Conservation (phyloP, 2,888 invertebrate species). For the Diarsia rubi region DNA sequence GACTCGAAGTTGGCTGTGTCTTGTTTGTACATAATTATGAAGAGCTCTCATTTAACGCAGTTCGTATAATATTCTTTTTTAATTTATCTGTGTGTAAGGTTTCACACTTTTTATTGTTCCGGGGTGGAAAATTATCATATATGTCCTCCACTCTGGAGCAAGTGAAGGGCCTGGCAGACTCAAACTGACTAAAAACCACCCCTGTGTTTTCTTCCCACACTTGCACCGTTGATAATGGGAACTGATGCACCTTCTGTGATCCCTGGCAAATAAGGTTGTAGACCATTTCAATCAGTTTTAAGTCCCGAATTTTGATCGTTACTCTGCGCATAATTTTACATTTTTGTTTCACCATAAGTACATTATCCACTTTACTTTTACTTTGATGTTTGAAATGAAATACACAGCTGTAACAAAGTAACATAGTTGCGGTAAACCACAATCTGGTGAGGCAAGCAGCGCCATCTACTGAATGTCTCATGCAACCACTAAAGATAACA, state of each 20-base stretch:
- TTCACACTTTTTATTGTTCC: no score
- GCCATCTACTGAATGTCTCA: conserved; percentile 7
- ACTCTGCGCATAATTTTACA: not conserved
- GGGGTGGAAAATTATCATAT: no score
- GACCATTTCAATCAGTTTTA: not conserved
- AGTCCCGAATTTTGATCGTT: not conserved
- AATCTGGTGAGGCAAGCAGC: not conserved
- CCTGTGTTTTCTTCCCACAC: no score
- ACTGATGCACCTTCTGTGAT: no score
- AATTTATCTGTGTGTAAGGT: not conserved
- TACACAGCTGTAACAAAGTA: no score
- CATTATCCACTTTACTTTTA: not conserved
- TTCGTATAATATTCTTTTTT: conserved; percentile 25
- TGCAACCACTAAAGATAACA: not conserved
- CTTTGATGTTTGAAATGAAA: not conserved
- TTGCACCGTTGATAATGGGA: no score
- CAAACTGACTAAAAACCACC: no score
- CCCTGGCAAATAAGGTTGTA: no score
- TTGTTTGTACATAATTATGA: conserved; percentile 56
- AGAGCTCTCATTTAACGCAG: conserved; percentile 44
- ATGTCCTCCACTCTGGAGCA: no score
- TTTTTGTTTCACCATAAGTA: no score
- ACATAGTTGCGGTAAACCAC: not conserved
- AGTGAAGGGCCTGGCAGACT: no score
- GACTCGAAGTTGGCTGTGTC: conserved; percentile 44